Base-by-base conservation (phyloP, 2,888 invertebrate genomes). In the Brenthis daphne region DNA sequence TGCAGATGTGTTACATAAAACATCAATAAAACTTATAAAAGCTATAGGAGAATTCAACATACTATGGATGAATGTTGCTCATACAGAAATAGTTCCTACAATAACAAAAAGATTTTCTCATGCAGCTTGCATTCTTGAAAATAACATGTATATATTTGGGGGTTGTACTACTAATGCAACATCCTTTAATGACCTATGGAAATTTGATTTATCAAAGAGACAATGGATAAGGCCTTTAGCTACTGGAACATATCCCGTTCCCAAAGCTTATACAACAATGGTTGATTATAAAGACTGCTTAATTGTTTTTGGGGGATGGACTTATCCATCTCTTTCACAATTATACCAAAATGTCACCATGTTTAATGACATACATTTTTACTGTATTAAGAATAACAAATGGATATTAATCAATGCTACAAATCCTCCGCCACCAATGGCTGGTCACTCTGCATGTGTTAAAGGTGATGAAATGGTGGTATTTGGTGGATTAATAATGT, bases 121-220 rank as follows among this genome's bases (percentile, higher is more conserved):
- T 93, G 96, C 98, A 70, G 97, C 98, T 51, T 97, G 97, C 81
- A 94, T 96, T 57, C 94, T 96, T 81, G 95, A 95, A 73, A 97
- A 97, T 85, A 96, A 95, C 5, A 97, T 99, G 97, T 99, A 97
- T 83, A 95, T 99, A 58, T 99, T 99, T 94, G 99, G 99, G 48
- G 99, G 99, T 8, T 99, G 98, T 79, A 98, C 99, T 13, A 96
- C 97, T 51, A 96, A 97, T 66, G 96, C 97, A 80, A 99, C 99
- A 24, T 98, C 99, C 14, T 99, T 99, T 82, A 99, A 99, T 92
- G 99, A 99, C 91, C 93, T 99, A 48, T 99, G 99, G 99, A 94
- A 95, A 74, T 95, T 99, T 86, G 98, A 99, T 92, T 94, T 99
- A 71, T 96, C 96, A 0, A 95, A 94, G 58, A 94, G 98, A 78